phyloP scores from a whole-genome alignment of 2,113 vertebrate genomes.

The Eonycteris spelaea region DNA sequence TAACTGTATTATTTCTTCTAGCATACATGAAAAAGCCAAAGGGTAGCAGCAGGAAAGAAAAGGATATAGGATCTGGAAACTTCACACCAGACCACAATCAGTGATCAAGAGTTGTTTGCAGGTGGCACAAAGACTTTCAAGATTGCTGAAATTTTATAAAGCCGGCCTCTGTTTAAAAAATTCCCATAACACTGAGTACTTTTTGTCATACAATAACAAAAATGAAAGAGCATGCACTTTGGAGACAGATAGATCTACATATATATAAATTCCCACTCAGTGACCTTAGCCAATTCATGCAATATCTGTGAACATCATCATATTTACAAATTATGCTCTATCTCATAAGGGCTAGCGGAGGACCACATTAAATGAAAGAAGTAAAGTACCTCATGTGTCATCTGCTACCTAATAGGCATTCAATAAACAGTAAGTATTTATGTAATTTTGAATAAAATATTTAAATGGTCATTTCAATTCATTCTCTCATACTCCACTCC shows the following conservation, averaged over 20 bases:
- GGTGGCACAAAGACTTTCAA: neutral
- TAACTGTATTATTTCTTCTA: neutral
- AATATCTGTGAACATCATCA: neutral
- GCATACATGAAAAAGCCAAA: neutral
- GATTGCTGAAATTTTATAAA: slow-evolving; percentile 8
- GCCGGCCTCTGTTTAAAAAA: neutral
- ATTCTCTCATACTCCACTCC: neutral
- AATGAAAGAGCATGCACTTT: neutral
- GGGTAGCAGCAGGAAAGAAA: neutral
- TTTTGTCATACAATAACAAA: slow-evolving; percentile 17
- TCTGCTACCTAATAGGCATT: neutral
- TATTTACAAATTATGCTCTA: neutral
- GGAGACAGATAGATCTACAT: neutral
- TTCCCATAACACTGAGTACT: neutral
- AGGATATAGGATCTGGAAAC: neutral
- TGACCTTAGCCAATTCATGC: neutral
- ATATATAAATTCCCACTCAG: neutral
- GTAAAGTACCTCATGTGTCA: neutral
- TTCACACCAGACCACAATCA: neutral
- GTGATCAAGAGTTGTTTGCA: neutral
- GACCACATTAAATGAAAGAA: neutral
- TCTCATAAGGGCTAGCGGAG: neutral
- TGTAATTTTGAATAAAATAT: neutral
- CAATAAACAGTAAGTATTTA: neutral
- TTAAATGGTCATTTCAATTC: neutral